Percentiles rank a stretch among this genome's conserved stretches.
Conservation (phyloP, 2,797 vertebrate species). For the Liparis tanakae region DNA sequence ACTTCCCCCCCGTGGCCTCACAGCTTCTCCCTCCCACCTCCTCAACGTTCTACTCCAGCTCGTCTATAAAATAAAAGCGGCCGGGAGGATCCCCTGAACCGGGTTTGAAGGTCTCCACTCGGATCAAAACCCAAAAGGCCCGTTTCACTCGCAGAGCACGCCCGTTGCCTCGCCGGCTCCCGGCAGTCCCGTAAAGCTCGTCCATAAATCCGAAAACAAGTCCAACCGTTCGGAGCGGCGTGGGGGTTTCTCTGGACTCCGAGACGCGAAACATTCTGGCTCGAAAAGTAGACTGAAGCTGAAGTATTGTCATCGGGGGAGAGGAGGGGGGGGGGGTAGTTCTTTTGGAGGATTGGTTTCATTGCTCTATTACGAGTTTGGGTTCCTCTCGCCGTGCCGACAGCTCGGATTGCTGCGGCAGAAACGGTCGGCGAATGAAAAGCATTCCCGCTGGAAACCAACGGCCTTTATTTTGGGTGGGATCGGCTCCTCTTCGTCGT, state of each 20-base stretch:
- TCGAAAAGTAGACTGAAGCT: not conserved
- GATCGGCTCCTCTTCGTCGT: too few species aligned
- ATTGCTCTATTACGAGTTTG: not conserved
- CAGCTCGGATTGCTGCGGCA: constrained; percentile 12
- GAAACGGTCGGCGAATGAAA: not conserved
- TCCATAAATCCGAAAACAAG: constrained; percentile 43
- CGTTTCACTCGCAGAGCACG: constrained; percentile 45
- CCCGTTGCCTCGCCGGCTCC: constrained; percentile 36
- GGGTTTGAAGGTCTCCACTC: constrained; percentile 19
- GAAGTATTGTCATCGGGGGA: constrained; percentile 11
- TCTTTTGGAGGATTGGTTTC: not conserved
- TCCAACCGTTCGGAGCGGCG: not conserved
- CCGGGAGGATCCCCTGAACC: not conserved
- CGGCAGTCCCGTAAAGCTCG: constrained; percentile 41
- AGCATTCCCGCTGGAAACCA: constrained; percentile 23
- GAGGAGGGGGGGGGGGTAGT: constrained; percentile 8
- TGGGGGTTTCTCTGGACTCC: constrained; percentile 18
- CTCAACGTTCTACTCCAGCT: not conserved
- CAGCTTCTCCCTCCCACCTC: constrained; percentile 9
- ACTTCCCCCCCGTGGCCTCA: constrained; percentile 34
- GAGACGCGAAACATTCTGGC: not conserved
- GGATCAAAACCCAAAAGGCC: constrained; percentile 42
- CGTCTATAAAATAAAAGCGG: constrained; percentile 34
- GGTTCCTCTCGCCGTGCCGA: constrained; percentile 1
- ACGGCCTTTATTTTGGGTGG: too few species aligned